Base-by-base conservation (phyloP, 2,113 vertebrate genomes). In the Pao palembangensis region DNA sequence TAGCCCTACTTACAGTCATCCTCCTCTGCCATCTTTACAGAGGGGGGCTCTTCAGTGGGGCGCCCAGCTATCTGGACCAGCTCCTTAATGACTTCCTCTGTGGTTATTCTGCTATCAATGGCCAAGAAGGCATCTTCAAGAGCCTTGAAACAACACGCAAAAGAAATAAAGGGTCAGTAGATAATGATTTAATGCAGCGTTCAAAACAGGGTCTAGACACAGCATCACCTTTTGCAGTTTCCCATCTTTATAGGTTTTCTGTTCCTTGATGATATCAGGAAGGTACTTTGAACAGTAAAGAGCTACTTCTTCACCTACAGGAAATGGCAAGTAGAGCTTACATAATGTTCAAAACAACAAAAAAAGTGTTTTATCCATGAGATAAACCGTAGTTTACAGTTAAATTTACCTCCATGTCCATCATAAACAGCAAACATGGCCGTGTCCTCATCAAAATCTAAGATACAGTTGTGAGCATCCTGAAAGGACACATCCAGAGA, bases 381-480 rank as follows among this genome's bases (percentile, higher is more conserved):
- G 44, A n/a, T 16, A n/a, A 46, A 47, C n/a, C n/a, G 13, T 2
- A 47, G 14, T 31, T 2, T n/a, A 44, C 41, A 34, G 10, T 13
- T 0, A 38, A 38, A 4, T 12, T 91, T 94, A 98, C 96, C 96
- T 93, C 96, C 96, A 8, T 99, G 97, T 71, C 97, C 96, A 76
- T 99, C 96, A 75, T 98, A 99, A 63, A 99, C 97, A 0, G 97
- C 92, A 91, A 99, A 99, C 96, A 98, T 96, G 44, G 96, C 93
- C 0, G 96, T 98, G 38, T 98, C 96, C 3, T 90, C 90, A 74
- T 98, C 97, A 81, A 99, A 89, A 61, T 98, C 94, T 0, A 94
- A 94, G 62, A 97, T 96, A 86, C 95, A 98, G 80, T 98, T 98
- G 87, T 99, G 97, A n/a, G 97, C 95, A 82, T 99, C 96, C 97